Conservation (phyloP, 2,113 vertebrate species). For the Nannospalax galili region DNA sequence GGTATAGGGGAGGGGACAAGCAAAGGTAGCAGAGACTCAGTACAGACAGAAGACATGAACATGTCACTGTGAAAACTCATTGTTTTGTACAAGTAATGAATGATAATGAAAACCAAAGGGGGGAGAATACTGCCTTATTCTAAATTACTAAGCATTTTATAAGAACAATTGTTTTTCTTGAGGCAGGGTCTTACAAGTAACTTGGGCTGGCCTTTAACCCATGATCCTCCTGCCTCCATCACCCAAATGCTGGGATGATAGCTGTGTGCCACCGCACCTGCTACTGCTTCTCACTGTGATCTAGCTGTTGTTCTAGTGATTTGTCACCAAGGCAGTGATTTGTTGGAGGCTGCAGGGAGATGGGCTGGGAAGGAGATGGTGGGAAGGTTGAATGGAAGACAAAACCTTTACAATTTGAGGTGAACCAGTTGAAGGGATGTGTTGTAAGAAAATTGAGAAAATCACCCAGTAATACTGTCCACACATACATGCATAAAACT, state of each 20-base stretch:
- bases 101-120: background rate
- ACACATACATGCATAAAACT: background rate
- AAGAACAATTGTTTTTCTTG: background rate
- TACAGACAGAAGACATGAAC: too few relatives aligned
- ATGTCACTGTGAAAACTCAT: background rate
- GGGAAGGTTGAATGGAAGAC: background rate
- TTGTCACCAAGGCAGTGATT: background rate
- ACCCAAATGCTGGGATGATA: background rate
- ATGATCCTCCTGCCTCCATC: background rate
- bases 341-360: background rate
- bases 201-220: background rate
- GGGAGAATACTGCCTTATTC: background rate
- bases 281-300: background rate
- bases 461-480: background rate
- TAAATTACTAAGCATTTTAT: background rate
- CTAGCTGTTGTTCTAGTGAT: background rate
- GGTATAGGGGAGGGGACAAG: too few relatives aligned
- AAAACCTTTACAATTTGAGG: background rate
- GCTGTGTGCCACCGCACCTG: too few relatives aligned
- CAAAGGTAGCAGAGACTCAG: too few relatives aligned
- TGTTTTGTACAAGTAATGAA: background rate
- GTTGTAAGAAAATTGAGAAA: background rate
- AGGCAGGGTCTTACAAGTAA: background rate
- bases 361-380: fast-evolving
- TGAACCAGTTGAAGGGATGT: background rate